Base-by-base conservation (phyloP, 2,113 vertebrate species). In the Percina caprodes region DNA sequence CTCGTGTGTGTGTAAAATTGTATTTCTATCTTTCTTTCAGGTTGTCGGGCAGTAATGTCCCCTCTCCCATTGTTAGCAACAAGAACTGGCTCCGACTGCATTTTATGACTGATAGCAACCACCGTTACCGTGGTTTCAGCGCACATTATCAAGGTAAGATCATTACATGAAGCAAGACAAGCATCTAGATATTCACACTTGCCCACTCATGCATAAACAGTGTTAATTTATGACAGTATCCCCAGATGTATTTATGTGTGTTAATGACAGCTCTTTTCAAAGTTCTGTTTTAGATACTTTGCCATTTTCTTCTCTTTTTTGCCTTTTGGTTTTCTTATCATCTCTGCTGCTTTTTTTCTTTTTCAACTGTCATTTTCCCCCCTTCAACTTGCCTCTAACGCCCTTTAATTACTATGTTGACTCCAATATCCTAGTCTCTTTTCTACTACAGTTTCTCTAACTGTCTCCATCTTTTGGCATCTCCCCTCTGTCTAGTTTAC, bases 81-180 rank as follows among this genome's bases (percentile, higher is more conserved):
- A 99, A 99, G 95, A 99, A 99, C 93, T 99, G 98, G 98, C 97
- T 99, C 77, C 95, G 98, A 82, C 96, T 99, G 42, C 98, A 97
- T 94, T 99, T 99, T 95, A 96, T 98, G 86, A 98, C 98, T 68
- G 98, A 99, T 94, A 96, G 93, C 95, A 99, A 99, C 94, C 98
- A 99, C 88, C 96, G 97, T 72, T 99, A 97, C 78, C 96, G 96
- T 90, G 98, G 98, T 92, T 99, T 99, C 94, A 99, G 97, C 74
- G 95, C 97, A 89, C 98, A 98, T 52, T 99, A 99, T 89, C 98
- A 99, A 99, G 98, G 98, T 99, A 98, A 94, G 92, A 84, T 18
- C 30, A 61, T 33, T 30, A 26, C 35, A 58, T 46, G 14, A 8
- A 78, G 19, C 39, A 65, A 77, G 13, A 71, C 7, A 16, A 9